Evolutionary conservation across 2,113 vertebrate species (phyloP).

Genomic region (Dasypus novemcinctus): DNA sequence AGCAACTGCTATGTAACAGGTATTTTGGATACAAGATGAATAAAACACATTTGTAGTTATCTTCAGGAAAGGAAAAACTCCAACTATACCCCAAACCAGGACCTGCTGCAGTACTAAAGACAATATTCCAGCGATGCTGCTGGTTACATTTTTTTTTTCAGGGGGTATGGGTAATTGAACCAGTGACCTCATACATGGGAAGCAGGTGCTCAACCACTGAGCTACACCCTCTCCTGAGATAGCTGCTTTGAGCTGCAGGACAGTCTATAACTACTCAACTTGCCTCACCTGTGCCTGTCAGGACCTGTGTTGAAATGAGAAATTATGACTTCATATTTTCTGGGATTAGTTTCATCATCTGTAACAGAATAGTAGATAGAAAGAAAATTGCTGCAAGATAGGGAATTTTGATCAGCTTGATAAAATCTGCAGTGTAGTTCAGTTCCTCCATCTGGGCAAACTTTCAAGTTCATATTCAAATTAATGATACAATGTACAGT

Average conservation of each 20-base stretch:
- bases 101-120: not conserved
- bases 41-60: constrained; percentile 42
- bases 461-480: constrained; percentile 33
- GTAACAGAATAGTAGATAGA: constrained; percentile 64
- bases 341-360: constrained; percentile 75
- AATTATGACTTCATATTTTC: constrained; percentile 71
- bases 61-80: constrained; percentile 33
- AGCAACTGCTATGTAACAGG: not conserved
- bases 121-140: not conserved
- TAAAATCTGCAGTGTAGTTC: constrained; percentile 36
- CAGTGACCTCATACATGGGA: too few relatives aligned
- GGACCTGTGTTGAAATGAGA: constrained; percentile 61
- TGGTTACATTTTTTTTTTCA: not conserved
- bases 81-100: not conserved
- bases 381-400: constrained; percentile 47
- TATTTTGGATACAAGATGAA: not conserved
- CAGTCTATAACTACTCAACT: constrained; percentile 50
- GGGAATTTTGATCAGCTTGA: constrained; percentile 54
- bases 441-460: not conserved
- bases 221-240: not conserved
- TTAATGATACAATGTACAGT: constrained; percentile 36
- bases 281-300: constrained; percentile 62
- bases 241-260: not conserved
- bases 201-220: too few relatives aligned
- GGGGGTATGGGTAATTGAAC: too few relatives aligned